Evolutionary conservation across 2,113 vertebrate genomes (phyloP), one percentile per base, ranked within the genome.

Genomic region (Gracilinanus agilis): DNA sequence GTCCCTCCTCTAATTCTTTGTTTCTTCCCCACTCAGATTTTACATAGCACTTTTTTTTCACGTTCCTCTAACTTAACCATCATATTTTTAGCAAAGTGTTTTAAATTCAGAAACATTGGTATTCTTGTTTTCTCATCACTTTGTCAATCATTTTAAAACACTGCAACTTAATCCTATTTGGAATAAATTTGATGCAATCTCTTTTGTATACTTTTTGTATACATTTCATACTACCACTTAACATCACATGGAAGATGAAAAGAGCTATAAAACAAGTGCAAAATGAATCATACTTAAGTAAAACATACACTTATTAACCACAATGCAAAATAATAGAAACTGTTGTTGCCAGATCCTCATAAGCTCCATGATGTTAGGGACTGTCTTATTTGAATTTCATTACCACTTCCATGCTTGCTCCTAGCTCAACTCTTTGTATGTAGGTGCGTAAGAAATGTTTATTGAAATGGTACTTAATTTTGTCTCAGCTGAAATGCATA

Each of bases 401-500:
- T 40, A 23, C 67, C n/a, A 40, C 67, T 19, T 83, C 6, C 6
- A 7, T 83, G 7, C n/a, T 23, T 83, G 67, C 19, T 21, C 6
- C 19, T 83, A 40, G n/a, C 34, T 83, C 58, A 67, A 27, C 7
- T 83, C n/a, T 83, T 83, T 23, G n/a, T 40, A 83, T 21, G 16
- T 40, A 83, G 67, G 40, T 83, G n/a, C 7, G 40, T 83, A 21
- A 40, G 21, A 83, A 83, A 83, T 83, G 6, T 40, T 40, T 6
- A 23, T 40, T 83, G 67, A 83, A 94, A 95, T 67, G 88, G 6
- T 58, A 23, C 90, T 83, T 0, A 5, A 55, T 90, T 13, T 95
- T 29, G 2, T 92, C 90, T 95, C 67, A 12, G 53, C 75, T 91
- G n/a, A 96, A 95, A 88, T 93, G 90, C 88, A 55, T 91, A 49